Evolutionary conservation across 1,140 invertebrate species (phyloP), one percentile per base, ranked within the genome.

Genomic region (Lithobius niger): DNA sequence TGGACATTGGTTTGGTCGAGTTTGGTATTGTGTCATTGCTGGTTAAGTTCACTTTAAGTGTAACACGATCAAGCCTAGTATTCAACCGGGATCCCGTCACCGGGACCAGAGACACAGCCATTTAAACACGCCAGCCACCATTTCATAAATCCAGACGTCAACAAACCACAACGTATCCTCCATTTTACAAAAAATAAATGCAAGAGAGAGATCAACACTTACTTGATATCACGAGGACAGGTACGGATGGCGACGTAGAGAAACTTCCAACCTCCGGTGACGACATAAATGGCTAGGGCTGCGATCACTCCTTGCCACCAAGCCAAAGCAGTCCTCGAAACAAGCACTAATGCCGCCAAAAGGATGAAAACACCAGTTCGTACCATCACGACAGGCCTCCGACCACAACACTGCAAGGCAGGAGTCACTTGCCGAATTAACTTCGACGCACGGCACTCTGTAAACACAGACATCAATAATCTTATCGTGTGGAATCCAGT

Each of bases 251-350:
- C 3, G 3, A 50, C 24, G 48, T 50, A 50, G 13, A 50, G 3
- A 26, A 50, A 50, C 19, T 27, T 50, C 48, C 48, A 50, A 3
- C 48, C 48, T 4, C 48, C 48, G 13, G 48, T 50, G 48, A 50
- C 13, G 48, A 50, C 6, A 21, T 50, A 50, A 19, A 50, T 26
- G 24, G 48, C 48, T 22, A 50, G 27, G 19, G 48, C 48, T 22
- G 27, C 48, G 13, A 50, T 25, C 24, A 27, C 10, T 13, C 13
- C 13, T 50, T 50, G 48, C 24, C 27, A 50, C 48, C 22, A 27
- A 13, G 24, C 13, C 27, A 50, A 6, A 3, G 48, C 6, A 13
- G 13, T 50, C 6, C 24, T 25, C 4, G 22, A 26, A 6, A 50
- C 22, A 16, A 50, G 27, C 22, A 50, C 27, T 3, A 24, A 27